phyloP scores from a whole-genome alignment of 2,888 invertebrate genomes.

The Lapara coniferarum region DNA sequence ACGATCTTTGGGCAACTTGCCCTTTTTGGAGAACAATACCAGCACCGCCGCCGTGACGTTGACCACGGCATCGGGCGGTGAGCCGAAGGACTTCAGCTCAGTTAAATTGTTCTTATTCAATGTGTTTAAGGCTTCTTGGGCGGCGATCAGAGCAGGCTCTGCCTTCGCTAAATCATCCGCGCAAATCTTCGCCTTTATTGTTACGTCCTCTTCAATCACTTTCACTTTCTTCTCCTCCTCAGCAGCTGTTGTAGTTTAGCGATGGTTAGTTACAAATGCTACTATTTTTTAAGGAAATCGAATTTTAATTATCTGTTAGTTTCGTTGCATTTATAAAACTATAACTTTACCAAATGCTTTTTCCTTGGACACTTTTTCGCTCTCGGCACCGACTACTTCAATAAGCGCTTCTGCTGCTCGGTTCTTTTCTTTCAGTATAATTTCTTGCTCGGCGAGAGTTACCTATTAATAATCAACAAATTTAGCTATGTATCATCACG shows the following conservation, averaged over 20 bases:
- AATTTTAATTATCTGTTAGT: background rate
- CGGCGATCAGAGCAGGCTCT: conserved; percentile 94
- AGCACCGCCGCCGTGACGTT: conserved; percentile 94
- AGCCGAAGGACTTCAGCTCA: conserved; percentile 96
- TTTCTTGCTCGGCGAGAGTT: conserved; percentile 88
- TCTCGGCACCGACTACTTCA: conserved; percentile 93
- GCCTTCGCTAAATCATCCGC: conserved; percentile 95
- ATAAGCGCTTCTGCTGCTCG: conserved; percentile 95
- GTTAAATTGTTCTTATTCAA: conserved; percentile 96
- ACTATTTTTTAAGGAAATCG: background rate
- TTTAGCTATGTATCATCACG: background rate
- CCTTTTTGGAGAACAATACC: conserved; percentile 91
- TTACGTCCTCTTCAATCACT: conserved; percentile 94
- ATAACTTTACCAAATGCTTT: conserved; percentile 86
- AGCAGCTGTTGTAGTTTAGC: conserved; percentile 71
- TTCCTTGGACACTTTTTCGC: conserved; percentile 94
- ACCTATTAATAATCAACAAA: conserved; percentile 54
- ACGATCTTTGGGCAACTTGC: conserved; percentile 94
- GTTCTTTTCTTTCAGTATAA: conserved; percentile 93
- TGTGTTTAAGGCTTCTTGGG: conserved; percentile 95
- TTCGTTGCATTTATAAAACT: background rate
- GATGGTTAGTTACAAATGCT: background rate
- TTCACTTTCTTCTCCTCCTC: conserved; percentile 96
- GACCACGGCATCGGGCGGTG: conserved; percentile 94
- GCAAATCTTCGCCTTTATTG: conserved; percentile 92